Evolutionary conservation across 1,140 invertebrate species (phyloP).

Genomic region (Trachymyrmex septentrionalis): DNA sequence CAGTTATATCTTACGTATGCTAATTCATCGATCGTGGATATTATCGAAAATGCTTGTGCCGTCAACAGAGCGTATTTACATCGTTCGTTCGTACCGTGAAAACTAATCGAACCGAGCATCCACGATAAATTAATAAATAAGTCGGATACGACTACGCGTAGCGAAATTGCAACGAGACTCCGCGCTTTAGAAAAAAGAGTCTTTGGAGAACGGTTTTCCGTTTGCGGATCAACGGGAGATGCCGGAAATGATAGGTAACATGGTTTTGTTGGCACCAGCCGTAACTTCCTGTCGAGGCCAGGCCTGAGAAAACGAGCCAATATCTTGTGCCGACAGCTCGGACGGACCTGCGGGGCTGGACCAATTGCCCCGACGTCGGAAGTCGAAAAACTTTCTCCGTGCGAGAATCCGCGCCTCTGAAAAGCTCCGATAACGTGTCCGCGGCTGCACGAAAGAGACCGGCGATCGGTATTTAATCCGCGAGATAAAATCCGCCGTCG

Average conservation of each 20-base stretch:
- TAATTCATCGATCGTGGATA: neutral
- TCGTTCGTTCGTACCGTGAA: neutral
- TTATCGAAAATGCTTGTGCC: conserved; percentile 13
- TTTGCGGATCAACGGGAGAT: conserved; percentile 36
- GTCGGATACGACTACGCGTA: neutral
- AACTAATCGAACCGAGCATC: conserved; percentile 7
- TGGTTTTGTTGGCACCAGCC: conserved; percentile 68
- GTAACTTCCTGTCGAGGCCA: conserved; percentile 76
- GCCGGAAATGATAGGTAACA: conserved; percentile 64
- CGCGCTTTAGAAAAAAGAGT: neutral
- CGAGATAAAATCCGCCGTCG: neutral
- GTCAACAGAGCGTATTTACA: neutral
- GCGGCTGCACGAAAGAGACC: conserved; percentile 43
- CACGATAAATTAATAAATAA: neutral
- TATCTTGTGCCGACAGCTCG: conserved; percentile 74
- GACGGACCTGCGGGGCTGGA: conserved; percentile 19
- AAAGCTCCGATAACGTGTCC: conserved; percentile 61
- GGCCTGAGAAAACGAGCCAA: conserved; percentile 67
- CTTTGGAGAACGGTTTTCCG: neutral
- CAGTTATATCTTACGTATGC: conserved; percentile 18
- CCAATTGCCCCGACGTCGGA: conserved; percentile 69
- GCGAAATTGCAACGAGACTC: neutral
- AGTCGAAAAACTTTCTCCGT: conserved; percentile 64
- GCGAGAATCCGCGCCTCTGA: conserved; percentile 15
- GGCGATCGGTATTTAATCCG: neutral